Conservation (phyloP, 1,140 invertebrate genomes). For the Drosophila sechellia region DNA sequence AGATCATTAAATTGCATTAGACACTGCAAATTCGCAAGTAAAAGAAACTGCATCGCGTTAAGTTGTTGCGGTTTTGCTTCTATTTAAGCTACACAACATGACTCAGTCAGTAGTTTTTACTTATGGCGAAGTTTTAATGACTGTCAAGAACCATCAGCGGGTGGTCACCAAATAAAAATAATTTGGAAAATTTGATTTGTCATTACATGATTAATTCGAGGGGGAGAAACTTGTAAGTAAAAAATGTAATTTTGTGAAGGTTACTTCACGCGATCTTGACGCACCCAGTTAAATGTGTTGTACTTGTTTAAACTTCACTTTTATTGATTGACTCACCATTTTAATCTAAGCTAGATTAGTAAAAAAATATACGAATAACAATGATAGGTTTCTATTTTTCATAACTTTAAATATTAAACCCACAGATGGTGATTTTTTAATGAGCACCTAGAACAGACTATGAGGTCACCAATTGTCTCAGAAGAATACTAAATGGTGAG, state of each 20-base stretch:
- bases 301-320: neutral
- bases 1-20: constrained; percentile 35
- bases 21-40: constrained; percentile 21
- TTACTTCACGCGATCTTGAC: constrained; percentile 11
- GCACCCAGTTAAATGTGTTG: constrained; percentile 16
- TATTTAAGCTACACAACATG: constrained; percentile 3
- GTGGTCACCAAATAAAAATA: constrained; percentile 31
- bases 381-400: no score
- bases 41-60: constrained; percentile 17
- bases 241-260: constrained; percentile 3
- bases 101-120: constrained; percentile 16
- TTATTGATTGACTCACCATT: constrained; percentile 8
- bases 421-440: neutral
- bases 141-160: constrained; percentile 16
- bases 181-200: constrained; percentile 38
- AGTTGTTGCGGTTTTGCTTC: constrained; percentile 25
- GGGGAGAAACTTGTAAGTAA: constrained; percentile 8
- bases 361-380: neutral
- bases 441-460: neutral
- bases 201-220: constrained; percentile 40
- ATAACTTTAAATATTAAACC: neutral
- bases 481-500: constrained; percentile 9
- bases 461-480: constrained; percentile 36
- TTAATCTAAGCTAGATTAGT: neutral
- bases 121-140: constrained; percentile 31